These are phyloP conservation scores for Tethya wilhelma DNA, from an alignment of 37 sponge, comb jelly and placozoan genomes.

Conservation along the genomic window DNA sequence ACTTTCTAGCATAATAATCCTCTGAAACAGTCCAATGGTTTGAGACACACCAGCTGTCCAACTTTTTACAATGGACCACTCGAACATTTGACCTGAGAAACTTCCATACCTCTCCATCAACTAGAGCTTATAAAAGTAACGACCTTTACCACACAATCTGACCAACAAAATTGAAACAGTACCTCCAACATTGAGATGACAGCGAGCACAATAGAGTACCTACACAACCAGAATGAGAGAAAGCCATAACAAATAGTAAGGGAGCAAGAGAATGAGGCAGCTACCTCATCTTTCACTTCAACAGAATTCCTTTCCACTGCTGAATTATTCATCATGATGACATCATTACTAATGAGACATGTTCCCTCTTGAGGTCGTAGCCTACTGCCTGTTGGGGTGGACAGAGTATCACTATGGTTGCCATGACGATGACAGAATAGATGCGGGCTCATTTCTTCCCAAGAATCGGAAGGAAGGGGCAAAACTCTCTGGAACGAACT, in stretches of 20 bases:
- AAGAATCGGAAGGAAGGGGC: slow-evolving; percentile 71
- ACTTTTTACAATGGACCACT: not conserved
- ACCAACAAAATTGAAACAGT: not conserved
- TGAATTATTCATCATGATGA: not conserved
- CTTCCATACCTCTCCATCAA: not conserved
- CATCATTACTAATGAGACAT: slow-evolving; percentile 21
- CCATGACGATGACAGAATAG: slow-evolving; percentile 66
- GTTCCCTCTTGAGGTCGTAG: slow-evolving; percentile 22
- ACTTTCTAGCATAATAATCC: no score
- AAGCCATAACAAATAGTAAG: not conserved
- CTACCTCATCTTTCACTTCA: not conserved
- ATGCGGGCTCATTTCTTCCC: slow-evolving; percentile 44
- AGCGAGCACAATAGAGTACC: not conserved
- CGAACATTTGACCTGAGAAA: not conserved
- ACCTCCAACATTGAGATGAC: no score
- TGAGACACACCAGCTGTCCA: not conserved
- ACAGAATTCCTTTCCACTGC: not conserved
- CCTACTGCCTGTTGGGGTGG: not conserved
- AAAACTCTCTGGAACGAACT: slow-evolving; percentile 49
- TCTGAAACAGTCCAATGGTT: not conserved
- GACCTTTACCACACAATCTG: not conserved
- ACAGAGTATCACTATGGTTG: not conserved
- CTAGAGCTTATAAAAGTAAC: not conserved
- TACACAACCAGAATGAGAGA: not conserved
- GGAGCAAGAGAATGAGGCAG: not conserved